Evolutionary conservation across 1,140 invertebrate genomes (phyloP), one percentile per base, ranked within the genome.

Genomic region (Drosophila bipectinata): DNA sequence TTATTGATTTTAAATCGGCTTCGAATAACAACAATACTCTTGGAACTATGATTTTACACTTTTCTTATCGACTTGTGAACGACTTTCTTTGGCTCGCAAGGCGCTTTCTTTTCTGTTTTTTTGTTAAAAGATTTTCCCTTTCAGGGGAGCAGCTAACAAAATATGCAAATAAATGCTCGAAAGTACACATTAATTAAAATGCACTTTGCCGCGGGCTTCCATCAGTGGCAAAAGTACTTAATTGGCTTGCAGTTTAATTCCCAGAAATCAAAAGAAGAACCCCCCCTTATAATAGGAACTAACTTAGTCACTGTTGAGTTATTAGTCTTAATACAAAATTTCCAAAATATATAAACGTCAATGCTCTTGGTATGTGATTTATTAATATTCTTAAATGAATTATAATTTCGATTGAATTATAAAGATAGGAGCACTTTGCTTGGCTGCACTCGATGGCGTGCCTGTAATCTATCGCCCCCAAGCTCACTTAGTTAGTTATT

Each of bases 1-100:
- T 63, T 67, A 67, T 67, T 64, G 59, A 64, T 67, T 67, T 67
- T 64, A 52, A 62, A 15, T 26, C 18, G 34, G 18, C 28, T 32
- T 4, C 32, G 8, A 51, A n/a, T 64, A n/a, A 64, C 55, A 21
- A 12, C 34, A 24, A 26, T 49, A 51, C 49, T 9, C 8, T n/a
- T 67, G 49, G 12, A 28, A 14, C 45, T 30, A 10, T 15, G 32
- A 62, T 32, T 39, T 41, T 32, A 51, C 30, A 37, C 21, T 30
- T 24, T 51, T 41, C 62, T 10, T 21, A 32, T 21, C 32, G 9
- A 7, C 41, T 44, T 18, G n/a, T 18, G n/a, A 4, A 9, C 8
- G 4, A 62, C 32, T 51, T 66, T 51, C 26, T 30, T 41, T 32
- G 37, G 44, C 21, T 24, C 15, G 30, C 24, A 30, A 24, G 34